Percentiles rank a stretch among this genome's conserved stretches.
Conservation (phyloP, 2,888 invertebrate species). For the Julus scanicus region DNA sequence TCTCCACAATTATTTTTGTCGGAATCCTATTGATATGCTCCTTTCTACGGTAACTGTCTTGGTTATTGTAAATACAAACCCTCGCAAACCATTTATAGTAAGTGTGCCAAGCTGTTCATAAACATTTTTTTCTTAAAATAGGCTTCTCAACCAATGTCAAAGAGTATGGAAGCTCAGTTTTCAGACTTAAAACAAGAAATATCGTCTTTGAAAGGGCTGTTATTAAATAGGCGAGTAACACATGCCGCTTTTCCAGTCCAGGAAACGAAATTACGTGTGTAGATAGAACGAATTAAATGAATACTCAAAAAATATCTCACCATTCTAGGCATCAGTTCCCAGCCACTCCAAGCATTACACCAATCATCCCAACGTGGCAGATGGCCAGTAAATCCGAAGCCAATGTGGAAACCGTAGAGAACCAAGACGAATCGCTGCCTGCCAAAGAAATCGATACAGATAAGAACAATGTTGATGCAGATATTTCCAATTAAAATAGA, state of each 20-base stretch:
- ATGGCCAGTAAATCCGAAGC: slow-evolving; percentile 30
- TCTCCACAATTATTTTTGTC: no score
- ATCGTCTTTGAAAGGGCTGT: slow-evolving; percentile 51
- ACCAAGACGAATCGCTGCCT: not conserved
- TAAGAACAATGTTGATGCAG: not conserved
- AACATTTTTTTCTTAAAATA: not conserved
- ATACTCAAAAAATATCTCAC: no score
- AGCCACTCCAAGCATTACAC: slow-evolving; percentile 29
- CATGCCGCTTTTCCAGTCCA: not conserved
- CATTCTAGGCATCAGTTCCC: slow-evolving; percentile 49
- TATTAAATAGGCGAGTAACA: slow-evolving; percentile 44
- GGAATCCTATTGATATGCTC: no score
- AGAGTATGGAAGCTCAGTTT: not conserved
- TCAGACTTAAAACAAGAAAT: slow-evolving; percentile 48
- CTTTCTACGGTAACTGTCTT: no score
- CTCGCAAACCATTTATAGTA: no score
- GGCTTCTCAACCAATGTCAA: not conserved
- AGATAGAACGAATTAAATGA: no score
- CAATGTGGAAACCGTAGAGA: not conserved
- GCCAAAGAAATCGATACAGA: not conserved
- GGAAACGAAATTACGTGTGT: no score
- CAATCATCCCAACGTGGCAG: slow-evolving; percentile 51
- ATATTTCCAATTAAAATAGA: not conserved
- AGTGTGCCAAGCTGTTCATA: no score
- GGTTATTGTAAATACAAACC: no score